phyloP scores from a whole-genome alignment of 2,888 invertebrate species.

The Prosopocoilus inquinatus region DNA sequence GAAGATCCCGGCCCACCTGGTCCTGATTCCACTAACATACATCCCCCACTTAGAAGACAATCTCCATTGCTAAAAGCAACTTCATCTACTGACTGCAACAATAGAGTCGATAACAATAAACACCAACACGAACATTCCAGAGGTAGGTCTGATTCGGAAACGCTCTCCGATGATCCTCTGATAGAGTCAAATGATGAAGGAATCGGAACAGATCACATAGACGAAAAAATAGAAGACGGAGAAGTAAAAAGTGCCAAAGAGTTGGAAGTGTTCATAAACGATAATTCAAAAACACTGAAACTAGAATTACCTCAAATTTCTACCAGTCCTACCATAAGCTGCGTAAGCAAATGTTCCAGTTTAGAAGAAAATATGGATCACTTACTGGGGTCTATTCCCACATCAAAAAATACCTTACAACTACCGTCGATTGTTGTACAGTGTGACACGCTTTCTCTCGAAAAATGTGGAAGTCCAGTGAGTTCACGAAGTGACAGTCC shows the following conservation, averaged over 20 bases:
- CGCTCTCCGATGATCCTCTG: conserved; percentile 68
- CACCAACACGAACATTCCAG: conserved; percentile 56
- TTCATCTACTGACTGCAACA: conserved; percentile 37
- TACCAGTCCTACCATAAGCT: conserved; percentile 50
- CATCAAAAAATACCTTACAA: conserved; percentile 53
- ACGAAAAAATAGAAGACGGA: conserved; percentile 70
- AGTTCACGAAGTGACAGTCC: conserved; percentile 79
- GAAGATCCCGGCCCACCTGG: conserved; percentile 69
- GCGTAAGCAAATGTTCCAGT: conserved; percentile 57
- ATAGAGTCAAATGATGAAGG: conserved; percentile 76
- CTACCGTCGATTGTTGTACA: conserved; percentile 63
- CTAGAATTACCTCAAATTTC: conserved; percentile 53
- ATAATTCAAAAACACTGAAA: conserved; percentile 45
- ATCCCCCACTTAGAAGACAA: conserved; percentile 51
- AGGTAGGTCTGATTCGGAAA: conserved; percentile 72
- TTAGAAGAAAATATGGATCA: conserved; percentile 56
- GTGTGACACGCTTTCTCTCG: conserved; percentile 53
- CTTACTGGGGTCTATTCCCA: conserved; percentile 32
- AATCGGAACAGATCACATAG: conserved; percentile 69
- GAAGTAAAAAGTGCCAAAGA: conserved; percentile 67
- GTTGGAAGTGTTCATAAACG: conserved; percentile 53
- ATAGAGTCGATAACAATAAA: conserved; percentile 41
- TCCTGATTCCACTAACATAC: conserved; percentile 35
- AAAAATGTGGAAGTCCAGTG: conserved; percentile 65
- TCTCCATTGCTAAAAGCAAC: conserved; percentile 64